phyloP scores from a whole-genome alignment of 1,140 invertebrate genomes.

The Cydia amplana region DNA sequence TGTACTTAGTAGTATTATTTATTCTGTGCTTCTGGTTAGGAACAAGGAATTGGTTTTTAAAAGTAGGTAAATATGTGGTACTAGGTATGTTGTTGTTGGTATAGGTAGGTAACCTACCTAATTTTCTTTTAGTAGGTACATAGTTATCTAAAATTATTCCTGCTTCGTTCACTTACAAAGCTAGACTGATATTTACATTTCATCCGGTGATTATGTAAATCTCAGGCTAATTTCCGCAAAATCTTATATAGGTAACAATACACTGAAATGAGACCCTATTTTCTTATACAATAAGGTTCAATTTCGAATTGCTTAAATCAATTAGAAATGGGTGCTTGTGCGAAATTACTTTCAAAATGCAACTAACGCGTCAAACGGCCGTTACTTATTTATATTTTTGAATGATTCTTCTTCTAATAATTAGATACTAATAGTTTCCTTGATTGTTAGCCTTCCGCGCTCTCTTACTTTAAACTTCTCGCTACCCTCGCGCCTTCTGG shows the following conservation, averaged over 20 bases:
- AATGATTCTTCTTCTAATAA: too few species aligned
- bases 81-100: neutral
- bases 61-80: too few species aligned
- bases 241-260: neutral
- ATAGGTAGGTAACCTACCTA: neutral
- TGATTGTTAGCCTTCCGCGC: too few species aligned
- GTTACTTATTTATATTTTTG: too few species aligned
- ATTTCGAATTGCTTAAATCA: neutral
- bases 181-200: neutral
- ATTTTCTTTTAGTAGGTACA: neutral
- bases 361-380: too few species aligned
- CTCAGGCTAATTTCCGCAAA: neutral
- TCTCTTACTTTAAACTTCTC: too few species aligned
- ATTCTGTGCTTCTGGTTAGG: too few species aligned
- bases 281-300: neutral
- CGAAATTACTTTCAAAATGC: slow-evolving; percentile 11
- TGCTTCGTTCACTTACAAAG: neutral
- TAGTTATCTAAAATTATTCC: neutral
- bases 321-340: neutral
- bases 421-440: too few species aligned
- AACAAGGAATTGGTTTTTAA: too few species aligned
- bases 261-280: neutral
- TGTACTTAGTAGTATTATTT: too few species aligned
- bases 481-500: too few species aligned
- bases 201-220: neutral